Conservation (phyloP, 1,140 invertebrate species). For the Acromyrmex heyeri region DNA sequence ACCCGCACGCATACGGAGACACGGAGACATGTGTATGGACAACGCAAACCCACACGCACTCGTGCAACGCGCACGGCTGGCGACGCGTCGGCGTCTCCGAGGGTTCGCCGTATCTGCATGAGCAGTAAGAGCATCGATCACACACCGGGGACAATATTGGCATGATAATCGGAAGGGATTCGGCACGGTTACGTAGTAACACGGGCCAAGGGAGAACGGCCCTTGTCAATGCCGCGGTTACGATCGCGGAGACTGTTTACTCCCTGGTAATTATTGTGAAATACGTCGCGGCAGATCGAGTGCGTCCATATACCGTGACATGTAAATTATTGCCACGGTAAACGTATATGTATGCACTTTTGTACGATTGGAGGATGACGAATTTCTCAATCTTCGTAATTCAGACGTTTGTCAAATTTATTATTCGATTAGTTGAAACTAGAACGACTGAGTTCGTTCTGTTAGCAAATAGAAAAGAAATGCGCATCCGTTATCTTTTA, state of each 20-base stretch:
- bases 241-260: constrained; percentile 55
- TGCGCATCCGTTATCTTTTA: neutral
- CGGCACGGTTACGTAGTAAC: constrained; percentile 75
- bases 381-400: constrained; percentile 18
- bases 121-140: constrained; percentile 79
- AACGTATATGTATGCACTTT: constrained; percentile 6
- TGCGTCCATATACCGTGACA: neutral
- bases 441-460: neutral
- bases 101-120: constrained; percentile 73
- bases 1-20: neutral
- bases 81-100: constrained; percentile 61
- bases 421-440: neutral
- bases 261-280: constrained; percentile 62
- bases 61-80: constrained; percentile 51
- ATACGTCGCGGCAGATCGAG: constrained; percentile 42
- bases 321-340: constrained; percentile 37
- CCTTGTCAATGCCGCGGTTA: constrained; percentile 55
- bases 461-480: neutral
- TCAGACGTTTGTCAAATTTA: constrained; percentile 15
- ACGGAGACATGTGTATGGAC: neutral
- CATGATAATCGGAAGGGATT: constrained; percentile 81
- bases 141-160: constrained; percentile 79
- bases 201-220: constrained; percentile 53
- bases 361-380: neutral
- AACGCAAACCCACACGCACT: neutral